phyloP scores from a whole-genome alignment of 2,888 invertebrate species.

The Hipparchia semele region DNA sequence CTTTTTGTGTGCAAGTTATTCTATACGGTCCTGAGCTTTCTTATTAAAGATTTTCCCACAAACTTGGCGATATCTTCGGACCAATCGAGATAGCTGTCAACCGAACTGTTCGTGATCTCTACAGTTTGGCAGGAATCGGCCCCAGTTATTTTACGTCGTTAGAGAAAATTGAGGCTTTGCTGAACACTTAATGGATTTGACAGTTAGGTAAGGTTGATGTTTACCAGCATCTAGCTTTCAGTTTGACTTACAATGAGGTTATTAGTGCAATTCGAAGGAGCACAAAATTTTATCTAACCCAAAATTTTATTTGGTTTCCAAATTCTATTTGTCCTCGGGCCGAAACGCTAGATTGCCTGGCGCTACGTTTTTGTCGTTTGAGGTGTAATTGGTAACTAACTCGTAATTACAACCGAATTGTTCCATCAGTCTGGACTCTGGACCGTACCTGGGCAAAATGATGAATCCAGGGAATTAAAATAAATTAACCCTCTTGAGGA shows the following conservation, averaged over 20 bases:
- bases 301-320: too few relatives aligned
- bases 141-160: neutral
- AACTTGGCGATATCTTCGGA: conserved; percentile 2
- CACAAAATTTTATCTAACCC: too few relatives aligned
- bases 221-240: too few relatives aligned
- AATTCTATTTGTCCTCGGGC: too few relatives aligned
- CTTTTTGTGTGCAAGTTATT: neutral
- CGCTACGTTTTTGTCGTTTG: neutral
- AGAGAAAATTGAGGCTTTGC: neutral
- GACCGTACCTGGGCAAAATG: neutral
- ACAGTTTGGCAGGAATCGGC: neutral
- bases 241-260: too few relatives aligned
- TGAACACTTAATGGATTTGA: neutral
- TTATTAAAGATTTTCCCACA: conserved; percentile 7
- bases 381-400: neutral
- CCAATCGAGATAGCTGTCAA: neutral
- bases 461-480: neutral
- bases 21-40: neutral
- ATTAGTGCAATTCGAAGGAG: too few relatives aligned
- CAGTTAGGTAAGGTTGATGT: too few relatives aligned
- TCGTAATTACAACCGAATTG: neutral
- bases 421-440: too few relatives aligned
- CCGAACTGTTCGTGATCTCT: neutral
- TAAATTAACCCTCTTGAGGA: too few relatives aligned
- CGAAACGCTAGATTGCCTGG: neutral